Evolutionary conservation across 1,140 invertebrate species (phyloP).

Genomic region (Lucilia sericata): DNA sequence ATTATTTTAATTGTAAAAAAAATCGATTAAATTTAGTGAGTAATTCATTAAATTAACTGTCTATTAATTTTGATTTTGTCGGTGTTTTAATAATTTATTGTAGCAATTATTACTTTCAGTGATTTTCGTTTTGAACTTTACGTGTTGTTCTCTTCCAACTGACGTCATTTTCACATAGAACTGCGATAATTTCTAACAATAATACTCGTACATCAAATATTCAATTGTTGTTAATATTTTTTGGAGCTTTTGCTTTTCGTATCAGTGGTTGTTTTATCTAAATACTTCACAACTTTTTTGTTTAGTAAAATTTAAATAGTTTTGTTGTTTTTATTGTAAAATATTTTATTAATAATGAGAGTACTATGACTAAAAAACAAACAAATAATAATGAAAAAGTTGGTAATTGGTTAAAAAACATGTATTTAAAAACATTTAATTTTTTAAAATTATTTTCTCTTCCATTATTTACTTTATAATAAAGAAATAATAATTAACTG

Average conservation of each 20-base stretch:
- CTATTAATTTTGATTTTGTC: conserved; percentile 4
- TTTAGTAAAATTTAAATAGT: neutral
- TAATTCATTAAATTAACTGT: neutral
- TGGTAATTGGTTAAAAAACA: too few species aligned
- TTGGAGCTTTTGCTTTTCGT: conserved; percentile 2
- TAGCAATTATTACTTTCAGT: neutral
- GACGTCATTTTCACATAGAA: conserved; percentile 34
- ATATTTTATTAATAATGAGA: neutral
- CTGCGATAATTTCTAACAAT: conserved; percentile 19
- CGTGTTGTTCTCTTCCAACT: neutral
- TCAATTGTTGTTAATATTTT: neutral
- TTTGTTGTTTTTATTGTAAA: neutral
- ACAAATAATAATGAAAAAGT: too few species aligned
- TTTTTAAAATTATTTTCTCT: too few species aligned
- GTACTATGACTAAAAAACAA: too few species aligned
- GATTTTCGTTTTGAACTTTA: neutral
- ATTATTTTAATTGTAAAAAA: neutral
- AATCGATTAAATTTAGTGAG: neutral
- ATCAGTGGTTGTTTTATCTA: conserved; percentile 4
- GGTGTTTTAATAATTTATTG: neutral
- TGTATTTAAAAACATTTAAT: too few species aligned
- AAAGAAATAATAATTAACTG: too few species aligned
- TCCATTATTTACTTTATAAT: too few species aligned
- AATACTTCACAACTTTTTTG: neutral
- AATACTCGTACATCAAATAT: neutral